phyloP scores from a whole-genome alignment of 2,888 invertebrate species.

The Yponomeuta plumbellus region DNA sequence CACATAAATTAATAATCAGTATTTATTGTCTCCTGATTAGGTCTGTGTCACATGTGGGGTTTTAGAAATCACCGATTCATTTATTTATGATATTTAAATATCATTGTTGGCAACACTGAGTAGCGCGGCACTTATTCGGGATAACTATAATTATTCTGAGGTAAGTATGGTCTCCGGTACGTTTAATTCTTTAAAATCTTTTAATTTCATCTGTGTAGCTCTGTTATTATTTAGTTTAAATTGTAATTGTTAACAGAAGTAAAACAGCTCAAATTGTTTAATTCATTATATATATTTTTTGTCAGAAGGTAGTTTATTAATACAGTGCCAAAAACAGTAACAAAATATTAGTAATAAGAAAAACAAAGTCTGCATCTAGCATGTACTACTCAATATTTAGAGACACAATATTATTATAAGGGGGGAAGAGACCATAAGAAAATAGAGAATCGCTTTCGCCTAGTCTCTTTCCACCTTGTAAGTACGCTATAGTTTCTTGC shows the following conservation, averaged over 20 bases:
- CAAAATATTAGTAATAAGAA: conserved; percentile 73
- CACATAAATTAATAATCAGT: no score
- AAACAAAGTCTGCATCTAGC: conserved; percentile 73
- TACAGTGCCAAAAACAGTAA: conserved; percentile 75
- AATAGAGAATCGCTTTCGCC: background rate
- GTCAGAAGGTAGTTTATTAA: conserved; percentile 72
- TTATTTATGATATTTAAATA: no score
- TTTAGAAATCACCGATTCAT: no score
- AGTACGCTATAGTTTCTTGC: conserved; percentile 34
- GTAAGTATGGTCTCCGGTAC: no score
- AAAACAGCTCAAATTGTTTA: conserved; percentile 55
- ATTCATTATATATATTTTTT: conserved; percentile 69
- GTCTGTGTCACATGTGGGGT: no score
- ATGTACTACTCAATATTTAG: conserved; percentile 53
- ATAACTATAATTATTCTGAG: no score
- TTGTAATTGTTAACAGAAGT: conserved; percentile 15
- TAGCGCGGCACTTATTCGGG: no score
- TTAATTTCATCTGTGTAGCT: no score
- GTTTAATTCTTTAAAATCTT: no score
- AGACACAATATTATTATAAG: conserved; percentile 40
- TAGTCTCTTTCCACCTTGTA: background rate
- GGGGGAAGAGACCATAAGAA: background rate
- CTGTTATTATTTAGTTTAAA: no score
- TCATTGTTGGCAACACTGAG: no score
- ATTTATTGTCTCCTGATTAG: no score